These are phyloP conservation scores for Hyperoplus lanceolatus DNA, from an alignment of 2,797 vertebrate species.

Conservation along the genomic window DNA sequence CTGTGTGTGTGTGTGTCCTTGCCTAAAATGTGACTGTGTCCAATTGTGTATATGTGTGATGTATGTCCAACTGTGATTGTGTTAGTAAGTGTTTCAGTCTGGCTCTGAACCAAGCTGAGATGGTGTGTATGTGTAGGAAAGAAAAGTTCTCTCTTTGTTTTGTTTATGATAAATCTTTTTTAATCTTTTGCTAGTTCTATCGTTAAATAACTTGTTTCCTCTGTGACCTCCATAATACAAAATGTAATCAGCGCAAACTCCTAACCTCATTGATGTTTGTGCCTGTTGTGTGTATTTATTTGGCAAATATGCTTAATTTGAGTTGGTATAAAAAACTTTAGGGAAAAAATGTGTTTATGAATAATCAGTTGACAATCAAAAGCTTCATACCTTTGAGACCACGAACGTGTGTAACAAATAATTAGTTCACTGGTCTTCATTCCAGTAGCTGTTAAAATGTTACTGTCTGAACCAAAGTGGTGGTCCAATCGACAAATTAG, in stretches of 20 bases:
- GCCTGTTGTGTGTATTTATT: constrained; percentile 2
- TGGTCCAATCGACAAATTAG: not conserved
- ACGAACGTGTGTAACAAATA: not conserved
- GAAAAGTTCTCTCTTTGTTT: not conserved
- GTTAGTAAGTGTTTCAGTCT: constrained; percentile 7
- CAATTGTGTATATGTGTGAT: constrained; percentile 50
- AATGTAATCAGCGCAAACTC: constrained; percentile 6
- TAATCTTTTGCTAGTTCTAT: constrained; percentile 1
- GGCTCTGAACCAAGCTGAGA: constrained; percentile 22
- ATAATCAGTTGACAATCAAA: not conserved
- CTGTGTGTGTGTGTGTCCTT: constrained; percentile 35
- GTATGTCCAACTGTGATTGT: constrained; percentile 56
- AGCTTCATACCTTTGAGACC: not conserved
- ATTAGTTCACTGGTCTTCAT: constrained; percentile 20
- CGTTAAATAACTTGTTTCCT: constrained; percentile 21
- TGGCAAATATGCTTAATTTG: constrained; percentile 8
- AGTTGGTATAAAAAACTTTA: constrained; percentile 12
- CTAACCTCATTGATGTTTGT: not conserved
- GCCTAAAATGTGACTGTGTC: constrained; percentile 52
- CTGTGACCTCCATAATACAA: constrained; percentile 12
- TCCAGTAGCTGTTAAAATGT: constrained; percentile 13
- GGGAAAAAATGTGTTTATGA: not conserved
- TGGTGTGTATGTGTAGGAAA: constrained; percentile 10
- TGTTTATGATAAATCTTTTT: not conserved
- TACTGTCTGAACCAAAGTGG: constrained; percentile 1